Conservation (phyloP, 2,797 vertebrate genomes). For the Pterois miles region DNA sequence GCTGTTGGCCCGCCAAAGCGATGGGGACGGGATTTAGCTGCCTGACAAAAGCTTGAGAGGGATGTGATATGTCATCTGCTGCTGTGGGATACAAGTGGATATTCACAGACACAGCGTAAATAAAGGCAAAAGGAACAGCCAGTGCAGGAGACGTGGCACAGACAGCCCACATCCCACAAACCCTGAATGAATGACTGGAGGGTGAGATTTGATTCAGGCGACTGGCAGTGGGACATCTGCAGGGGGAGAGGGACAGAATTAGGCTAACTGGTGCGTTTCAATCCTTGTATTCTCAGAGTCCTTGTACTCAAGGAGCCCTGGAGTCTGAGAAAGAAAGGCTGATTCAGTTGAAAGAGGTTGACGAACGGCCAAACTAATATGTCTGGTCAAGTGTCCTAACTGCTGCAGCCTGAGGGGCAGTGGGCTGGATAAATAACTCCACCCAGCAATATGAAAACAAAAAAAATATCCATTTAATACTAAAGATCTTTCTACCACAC, state of each 20-base stretch:
- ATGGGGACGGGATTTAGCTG: conserved; percentile 73
- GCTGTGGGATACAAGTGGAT: conserved; percentile 71
- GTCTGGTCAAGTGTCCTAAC: conserved; percentile 30
- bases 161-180: conserved; percentile 62
- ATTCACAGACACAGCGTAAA: conserved; percentile 74
- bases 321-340: background rate
- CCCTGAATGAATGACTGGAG: conserved; percentile 66
- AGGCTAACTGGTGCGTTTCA: conserved; percentile 58
- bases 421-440: background rate
- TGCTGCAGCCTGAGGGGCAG: conserved; percentile 7
- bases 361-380: conserved; percentile 27
- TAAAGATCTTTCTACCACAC: background rate
- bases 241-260: conserved; percentile 50
- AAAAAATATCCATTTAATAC: background rate
- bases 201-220: conserved; percentile 70
- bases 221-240: conserved; percentile 68
- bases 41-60: conserved; percentile 77
- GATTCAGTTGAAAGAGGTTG: conserved; percentile 17
- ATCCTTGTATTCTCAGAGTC: conserved; percentile 35
- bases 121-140: conserved; percentile 72
- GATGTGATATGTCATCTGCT: conserved; percentile 78
- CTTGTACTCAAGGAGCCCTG: background rate
- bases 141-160: conserved; percentile 60
- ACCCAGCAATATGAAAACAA: background rate
- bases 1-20: conserved; percentile 45